phyloP scores from a whole-genome alignment of 2,888 invertebrate species.

The Sympetrum striolatum region DNA sequence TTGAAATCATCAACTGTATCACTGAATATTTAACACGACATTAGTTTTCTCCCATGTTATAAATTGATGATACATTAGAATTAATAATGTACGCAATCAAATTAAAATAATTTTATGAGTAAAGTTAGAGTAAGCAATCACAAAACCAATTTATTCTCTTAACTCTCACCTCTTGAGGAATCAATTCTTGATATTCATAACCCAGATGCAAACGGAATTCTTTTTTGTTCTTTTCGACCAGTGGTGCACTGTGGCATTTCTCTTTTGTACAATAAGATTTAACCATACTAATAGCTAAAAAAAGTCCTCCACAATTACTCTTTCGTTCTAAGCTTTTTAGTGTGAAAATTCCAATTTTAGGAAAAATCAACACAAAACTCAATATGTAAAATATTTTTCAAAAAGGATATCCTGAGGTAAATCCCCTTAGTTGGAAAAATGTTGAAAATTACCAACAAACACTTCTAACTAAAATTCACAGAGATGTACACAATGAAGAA shows the following conservation, averaged over 20 bases:
- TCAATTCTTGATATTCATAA: slow-evolving; percentile 13
- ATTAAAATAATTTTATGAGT: neutral
- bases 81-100: neutral
- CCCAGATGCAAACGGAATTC: neutral
- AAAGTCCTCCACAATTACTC: too few relatives aligned
- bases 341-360: too few relatives aligned
- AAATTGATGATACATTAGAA: neutral
- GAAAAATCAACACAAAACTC: too few relatives aligned
- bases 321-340: too few relatives aligned
- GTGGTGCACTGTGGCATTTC: too few relatives aligned
- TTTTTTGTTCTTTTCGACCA: neutral
- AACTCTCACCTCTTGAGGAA: slow-evolving; percentile 33
- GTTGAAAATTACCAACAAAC: neutral
- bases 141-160: neutral
- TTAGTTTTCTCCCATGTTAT: slow-evolving; percentile 4
- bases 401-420: neutral
- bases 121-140: slow-evolving; percentile 1
- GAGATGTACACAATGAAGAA: neutral
- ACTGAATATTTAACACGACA: neutral
- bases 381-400: neutral
- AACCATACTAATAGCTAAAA: too few relatives aligned
- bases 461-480: slow-evolving; percentile 31
- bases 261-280: too few relatives aligned
- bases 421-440: neutral
- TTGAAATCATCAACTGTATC: neutral